phyloP scores from a whole-genome alignment of 2,113 vertebrate species.

The Laterallus jamaicensis region DNA sequence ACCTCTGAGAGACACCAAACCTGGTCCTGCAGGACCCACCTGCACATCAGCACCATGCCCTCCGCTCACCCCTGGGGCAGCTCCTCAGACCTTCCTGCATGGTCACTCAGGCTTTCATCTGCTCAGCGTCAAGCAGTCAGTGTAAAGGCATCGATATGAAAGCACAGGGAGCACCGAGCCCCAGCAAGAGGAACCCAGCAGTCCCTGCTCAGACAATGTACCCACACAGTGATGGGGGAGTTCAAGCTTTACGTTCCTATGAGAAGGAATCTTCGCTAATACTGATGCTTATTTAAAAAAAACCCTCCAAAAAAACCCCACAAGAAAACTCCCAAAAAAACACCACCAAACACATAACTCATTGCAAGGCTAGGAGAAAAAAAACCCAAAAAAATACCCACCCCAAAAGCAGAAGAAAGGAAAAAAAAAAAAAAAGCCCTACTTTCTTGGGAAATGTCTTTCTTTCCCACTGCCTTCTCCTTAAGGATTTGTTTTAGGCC shows the following conservation, averaged over 20 bases:
- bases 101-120: not conserved
- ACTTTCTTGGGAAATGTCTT: slow-evolving; percentile 37
- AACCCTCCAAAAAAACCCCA: no score
- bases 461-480: slow-evolving; percentile 51
- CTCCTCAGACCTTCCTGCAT: not conserved
- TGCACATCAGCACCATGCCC: not conserved
- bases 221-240: not conserved
- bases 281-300: not conserved
- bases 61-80: rapidly evolving
- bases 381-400: not conserved
- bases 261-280: not conserved
- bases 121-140: not conserved
- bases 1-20: not conserved
- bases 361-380: not conserved
- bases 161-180: not conserved
- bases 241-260: not conserved
- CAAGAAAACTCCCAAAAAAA: no score
- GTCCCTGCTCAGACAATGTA: not conserved
- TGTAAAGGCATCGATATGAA: not conserved
- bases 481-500: slow-evolving; percentile 45
- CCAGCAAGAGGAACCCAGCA: not conserved
- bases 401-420: no score
- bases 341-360: not conserved
- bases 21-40: not conserved
- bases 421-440: not conserved